Evolutionary conservation across 2,797 vertebrate species (phyloP).

Genomic region (Phaenicophaeus curvirostris): DNA sequence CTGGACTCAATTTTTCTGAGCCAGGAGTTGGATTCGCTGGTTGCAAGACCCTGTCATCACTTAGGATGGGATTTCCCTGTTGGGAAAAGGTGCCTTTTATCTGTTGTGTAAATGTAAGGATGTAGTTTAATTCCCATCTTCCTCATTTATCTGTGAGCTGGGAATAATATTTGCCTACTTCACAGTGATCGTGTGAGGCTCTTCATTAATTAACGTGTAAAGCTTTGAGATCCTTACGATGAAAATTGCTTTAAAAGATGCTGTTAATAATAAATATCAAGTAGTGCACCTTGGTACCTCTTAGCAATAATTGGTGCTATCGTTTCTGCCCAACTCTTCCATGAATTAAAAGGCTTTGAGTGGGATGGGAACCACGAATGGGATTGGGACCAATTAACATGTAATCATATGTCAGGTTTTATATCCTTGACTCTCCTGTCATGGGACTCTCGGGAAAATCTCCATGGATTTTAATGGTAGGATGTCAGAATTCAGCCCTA

Average conservation of each 20-base stretch:
- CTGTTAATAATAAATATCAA: conserved; percentile 62
- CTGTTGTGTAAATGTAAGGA: not conserved
- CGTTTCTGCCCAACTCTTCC: conserved; percentile 24
- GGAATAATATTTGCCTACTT: conserved; percentile 44
- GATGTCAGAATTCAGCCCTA: not conserved
- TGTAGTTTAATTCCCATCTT: conserved; percentile 11
- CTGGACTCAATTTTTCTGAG: not conserved
- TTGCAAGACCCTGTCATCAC: not conserved
- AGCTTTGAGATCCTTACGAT: conserved; percentile 45
- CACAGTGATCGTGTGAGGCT: not conserved
- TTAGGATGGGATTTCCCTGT: not conserved
- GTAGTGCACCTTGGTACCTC: conserved; percentile 51
- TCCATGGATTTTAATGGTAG: conserved; percentile 36
- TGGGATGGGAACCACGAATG: not conserved
- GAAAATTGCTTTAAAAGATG: conserved; percentile 51
- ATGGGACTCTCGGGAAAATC: conserved; percentile 6
- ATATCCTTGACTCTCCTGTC: conserved; percentile 17
- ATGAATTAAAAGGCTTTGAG: conserved; percentile 61
- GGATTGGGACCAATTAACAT: conserved; percentile 42
- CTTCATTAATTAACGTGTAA: conserved; percentile 48
- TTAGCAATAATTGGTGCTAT: conserved; percentile 49
- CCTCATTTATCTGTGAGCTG: not conserved
- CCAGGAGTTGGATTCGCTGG: not conserved
- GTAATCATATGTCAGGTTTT: conserved; percentile 28
- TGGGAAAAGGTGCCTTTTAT: not conserved